Evolutionary conservation across 2,113 vertebrate species (phyloP).

Genomic region (Rhinopomastus cyanomelas): DNA sequence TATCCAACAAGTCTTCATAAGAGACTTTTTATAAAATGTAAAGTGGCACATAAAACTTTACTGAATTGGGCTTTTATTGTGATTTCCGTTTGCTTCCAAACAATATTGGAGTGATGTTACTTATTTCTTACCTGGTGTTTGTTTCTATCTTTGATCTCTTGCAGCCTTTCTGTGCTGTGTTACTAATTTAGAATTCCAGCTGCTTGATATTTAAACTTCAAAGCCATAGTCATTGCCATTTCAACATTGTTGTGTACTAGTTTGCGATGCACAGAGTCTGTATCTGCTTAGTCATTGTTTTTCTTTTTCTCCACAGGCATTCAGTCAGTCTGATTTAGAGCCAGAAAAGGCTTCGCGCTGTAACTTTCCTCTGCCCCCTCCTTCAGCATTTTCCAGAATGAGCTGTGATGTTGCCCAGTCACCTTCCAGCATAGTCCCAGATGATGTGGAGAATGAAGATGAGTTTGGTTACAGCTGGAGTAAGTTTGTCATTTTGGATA

Average conservation of each 20-base stretch:
- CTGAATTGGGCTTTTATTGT: constrained; percentile 56
- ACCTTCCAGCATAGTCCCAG: constrained; percentile 56
- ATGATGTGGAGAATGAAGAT: constrained; percentile 78
- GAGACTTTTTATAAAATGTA: not conserved
- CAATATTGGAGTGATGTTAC: constrained; percentile 28
- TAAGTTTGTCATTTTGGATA: constrained; percentile 75
- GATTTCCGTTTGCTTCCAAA: constrained; percentile 30
- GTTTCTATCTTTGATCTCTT: constrained; percentile 22
- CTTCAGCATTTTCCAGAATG: constrained; percentile 75
- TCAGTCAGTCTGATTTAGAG: constrained; percentile 75
- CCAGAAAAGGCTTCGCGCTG: constrained; percentile 74
- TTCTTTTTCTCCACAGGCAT: constrained; percentile 74
- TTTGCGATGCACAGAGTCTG: not conserved
- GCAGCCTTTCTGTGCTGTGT: not conserved
- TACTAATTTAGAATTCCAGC: constrained; percentile 29
- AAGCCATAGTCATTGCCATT: constrained; percentile 12
- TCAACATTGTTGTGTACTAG: not conserved
- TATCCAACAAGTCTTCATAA: not conserved
- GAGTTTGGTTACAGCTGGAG: constrained; percentile 95
- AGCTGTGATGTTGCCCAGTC: constrained; percentile 70
- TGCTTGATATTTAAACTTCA: constrained; percentile 45
- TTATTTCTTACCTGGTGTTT: constrained; percentile 29
- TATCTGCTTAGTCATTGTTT: constrained; percentile 39
- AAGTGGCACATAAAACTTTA: constrained; percentile 45
- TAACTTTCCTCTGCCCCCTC: constrained; percentile 38